A percentile compares a stretch with the other conserved stretches of the same genome.
Evolutionary conservation across 1,140 invertebrate species (phyloP).

Genomic region (Heliothis subflexa): DNA sequence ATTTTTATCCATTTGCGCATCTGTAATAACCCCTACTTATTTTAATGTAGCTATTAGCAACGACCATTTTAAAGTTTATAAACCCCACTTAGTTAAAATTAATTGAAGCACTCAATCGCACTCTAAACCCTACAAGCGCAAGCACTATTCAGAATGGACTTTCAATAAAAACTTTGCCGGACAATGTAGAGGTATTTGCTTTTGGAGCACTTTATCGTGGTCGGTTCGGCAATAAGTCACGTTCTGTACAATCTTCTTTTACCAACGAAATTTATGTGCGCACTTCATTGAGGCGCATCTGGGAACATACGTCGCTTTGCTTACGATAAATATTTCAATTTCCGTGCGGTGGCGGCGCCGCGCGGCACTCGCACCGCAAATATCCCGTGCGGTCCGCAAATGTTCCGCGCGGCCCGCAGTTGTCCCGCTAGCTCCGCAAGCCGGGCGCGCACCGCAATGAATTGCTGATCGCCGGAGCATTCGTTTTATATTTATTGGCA

Average conservation of each 20-base stretch:
- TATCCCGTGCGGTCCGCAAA: not conserved
- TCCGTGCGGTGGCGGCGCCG: not conserved
- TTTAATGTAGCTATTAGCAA: no score
- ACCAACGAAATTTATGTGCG: not conserved
- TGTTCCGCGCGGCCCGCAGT: not conserved
- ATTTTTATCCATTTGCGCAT: no score
- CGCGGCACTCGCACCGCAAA: not conserved
- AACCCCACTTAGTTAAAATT: no score
- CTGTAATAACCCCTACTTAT: no score
- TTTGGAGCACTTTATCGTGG: not conserved
- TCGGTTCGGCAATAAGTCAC: not conserved
- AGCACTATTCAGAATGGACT: not conserved
- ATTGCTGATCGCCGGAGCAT: conserved; percentile 8
- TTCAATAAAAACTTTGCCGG: not conserved
- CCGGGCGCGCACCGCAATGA: conserved; percentile 14
- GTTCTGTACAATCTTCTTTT: not conserved
- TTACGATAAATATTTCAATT: conserved; percentile 18
- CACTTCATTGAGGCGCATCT: not conserved
- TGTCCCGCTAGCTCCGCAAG: not conserved
- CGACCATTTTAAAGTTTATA: no score
- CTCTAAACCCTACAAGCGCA: no score
- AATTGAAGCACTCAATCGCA: no score
- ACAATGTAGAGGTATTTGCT: not conserved
- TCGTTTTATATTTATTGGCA: conserved; percentile 31
- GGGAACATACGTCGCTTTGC: not conserved